These are phyloP conservation scores for Felis chaus DNA, from an alignment of 2,113 vertebrate species.

Conservation along the genomic window DNA sequence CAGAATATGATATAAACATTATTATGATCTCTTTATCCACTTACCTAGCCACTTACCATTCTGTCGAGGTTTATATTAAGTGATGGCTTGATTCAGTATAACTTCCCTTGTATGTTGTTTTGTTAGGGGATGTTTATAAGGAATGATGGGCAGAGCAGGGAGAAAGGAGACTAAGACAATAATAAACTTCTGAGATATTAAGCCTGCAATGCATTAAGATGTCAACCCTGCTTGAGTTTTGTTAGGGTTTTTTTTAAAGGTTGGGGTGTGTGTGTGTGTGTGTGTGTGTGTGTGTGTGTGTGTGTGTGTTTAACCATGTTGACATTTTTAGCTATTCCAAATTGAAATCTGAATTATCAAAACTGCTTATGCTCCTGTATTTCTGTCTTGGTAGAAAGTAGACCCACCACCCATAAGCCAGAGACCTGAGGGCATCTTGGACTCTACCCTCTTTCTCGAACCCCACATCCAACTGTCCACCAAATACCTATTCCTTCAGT, in stretches of 20 bases:
- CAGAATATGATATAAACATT: background rate
- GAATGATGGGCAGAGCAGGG: background rate
- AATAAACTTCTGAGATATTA: background rate
- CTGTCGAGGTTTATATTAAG: background rate
- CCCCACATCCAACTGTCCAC: background rate
- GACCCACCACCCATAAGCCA: background rate
- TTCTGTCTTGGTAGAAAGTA: background rate
- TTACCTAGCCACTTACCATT: background rate
- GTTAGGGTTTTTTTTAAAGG: background rate
- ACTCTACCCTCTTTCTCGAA: background rate
- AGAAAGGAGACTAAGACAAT: background rate
- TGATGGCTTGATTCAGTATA: background rate
- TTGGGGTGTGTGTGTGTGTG: background rate
- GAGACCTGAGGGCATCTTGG: background rate
- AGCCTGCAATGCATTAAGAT: slow-evolving; percentile 35
- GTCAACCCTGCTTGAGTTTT: background rate
- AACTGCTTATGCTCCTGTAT: background rate
- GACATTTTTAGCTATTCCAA: slow-evolving; percentile 41
- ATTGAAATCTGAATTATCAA: slow-evolving; percentile 8
- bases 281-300: too few relatives aligned
- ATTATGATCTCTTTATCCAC: background rate
- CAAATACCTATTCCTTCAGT: background rate
- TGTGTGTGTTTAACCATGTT: background rate
- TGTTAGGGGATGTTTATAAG: background rate
- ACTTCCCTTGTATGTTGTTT: background rate